A percentile compares a stretch with the other conserved stretches of the same genome.
These are phyloP conservation scores for Centroberyx gerrardi DNA, from an alignment of 2,797 vertebrate species.

Conservation along the genomic window DNA sequence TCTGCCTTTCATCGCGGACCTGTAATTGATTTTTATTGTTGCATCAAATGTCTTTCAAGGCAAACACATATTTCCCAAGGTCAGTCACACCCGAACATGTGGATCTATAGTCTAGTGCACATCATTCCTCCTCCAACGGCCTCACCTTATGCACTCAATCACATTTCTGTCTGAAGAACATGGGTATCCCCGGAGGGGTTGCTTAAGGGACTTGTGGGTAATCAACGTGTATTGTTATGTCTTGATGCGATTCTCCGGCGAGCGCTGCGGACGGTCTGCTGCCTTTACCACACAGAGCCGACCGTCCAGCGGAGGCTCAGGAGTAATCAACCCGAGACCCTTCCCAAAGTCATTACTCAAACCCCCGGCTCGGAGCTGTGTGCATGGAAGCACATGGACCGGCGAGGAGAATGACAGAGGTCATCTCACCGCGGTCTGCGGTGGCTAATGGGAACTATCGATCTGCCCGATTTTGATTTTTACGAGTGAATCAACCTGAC, in stretches of 20 bases:
- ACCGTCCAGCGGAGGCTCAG: constrained; percentile 14
- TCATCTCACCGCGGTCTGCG: not conserved
- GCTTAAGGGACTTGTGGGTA: constrained; percentile 36
- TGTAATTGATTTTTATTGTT: constrained; percentile 29
- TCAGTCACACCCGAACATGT: not conserved
- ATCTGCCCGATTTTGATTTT: constrained; percentile 46
- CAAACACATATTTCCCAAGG: constrained; percentile 11
- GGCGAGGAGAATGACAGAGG: constrained; percentile 16
- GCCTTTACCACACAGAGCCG: constrained; percentile 17
- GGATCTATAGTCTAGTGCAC: not conserved
- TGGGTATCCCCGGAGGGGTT: constrained; percentile 14
- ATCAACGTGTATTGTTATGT: constrained; percentile 26
- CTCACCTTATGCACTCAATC: constrained; percentile 13
- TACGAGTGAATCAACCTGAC: constrained; percentile 31
- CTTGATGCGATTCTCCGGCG: constrained; percentile 31
- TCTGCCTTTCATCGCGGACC: not conserved
- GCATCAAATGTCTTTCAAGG: constrained; percentile 6
- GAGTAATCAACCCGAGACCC: constrained; percentile 51
- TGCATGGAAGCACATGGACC: constrained; percentile 27
- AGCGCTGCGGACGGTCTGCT: constrained; percentile 12
- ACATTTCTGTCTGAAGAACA: constrained; percentile 39
- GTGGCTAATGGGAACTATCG: constrained; percentile 30
- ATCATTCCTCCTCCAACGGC: not conserved
- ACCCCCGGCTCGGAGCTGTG: constrained; percentile 8
- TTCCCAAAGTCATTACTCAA: constrained; percentile 43